Evolutionary conservation across 2,888 invertebrate genomes (phyloP), one percentile per base, ranked within the genome.

Genomic region (Pheosia gnoma): DNA sequence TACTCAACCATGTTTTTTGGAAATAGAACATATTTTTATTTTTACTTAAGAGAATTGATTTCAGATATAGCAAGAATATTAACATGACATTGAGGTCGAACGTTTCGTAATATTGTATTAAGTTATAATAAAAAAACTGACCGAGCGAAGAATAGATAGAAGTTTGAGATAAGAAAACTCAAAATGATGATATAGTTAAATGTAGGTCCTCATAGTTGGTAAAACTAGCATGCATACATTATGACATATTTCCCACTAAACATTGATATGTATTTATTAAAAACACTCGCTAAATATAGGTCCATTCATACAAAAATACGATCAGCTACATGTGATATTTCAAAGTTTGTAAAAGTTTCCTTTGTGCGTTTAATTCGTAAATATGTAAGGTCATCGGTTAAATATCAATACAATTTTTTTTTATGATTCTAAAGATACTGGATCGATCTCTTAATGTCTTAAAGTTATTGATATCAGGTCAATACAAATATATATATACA

Each of bases 301-400:
- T 25, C 88, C 84, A 85, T 82, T 70, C 79, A 85, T 89, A 89
- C 80, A 88, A 90, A 89, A 89, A 88, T 89, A 89, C 66, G 70
- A 67, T 70, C 57, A 65, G 64, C 59, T 75, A 79, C 59, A 64
- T 41, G 52, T 58, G 60, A 54, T 13, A 39, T 39, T 41, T 25
- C 7, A 41, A 25, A 25, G n/a, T 38, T 39, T 56, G 7, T 39
- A 67, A 57, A 57, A 56, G 65, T 38, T 51, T 5, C 47, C 52
- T 49, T 25, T 61, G 41, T 61, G 36, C 52, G 3, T 58, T 56
- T 9, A 1, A 8, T 25, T 3, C 51, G n/a, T 25, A 25, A 4
- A 51, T 3, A 51, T 54, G 38, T 49, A 49, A 49, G 13, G 49
- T 2, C 49, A 49, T 43, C 43, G 49, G 13, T 49, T 47, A 49